Evolutionary conservation across 2,797 vertebrate species (phyloP), one percentile per base, ranked within the genome.

Genomic region (Sparidentex hasta): DNA sequence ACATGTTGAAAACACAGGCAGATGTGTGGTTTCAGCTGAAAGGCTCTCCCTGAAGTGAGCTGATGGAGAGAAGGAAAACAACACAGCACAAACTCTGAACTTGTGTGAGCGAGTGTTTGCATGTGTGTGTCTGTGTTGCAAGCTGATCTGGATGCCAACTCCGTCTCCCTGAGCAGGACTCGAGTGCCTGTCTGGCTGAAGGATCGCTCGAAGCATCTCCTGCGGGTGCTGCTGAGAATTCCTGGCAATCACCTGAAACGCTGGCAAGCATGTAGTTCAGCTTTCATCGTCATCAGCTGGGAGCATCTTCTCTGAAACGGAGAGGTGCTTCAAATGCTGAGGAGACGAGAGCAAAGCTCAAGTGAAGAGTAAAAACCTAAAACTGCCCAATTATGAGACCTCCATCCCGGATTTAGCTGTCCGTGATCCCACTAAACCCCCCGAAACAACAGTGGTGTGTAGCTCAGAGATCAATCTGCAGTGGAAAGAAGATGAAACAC

Each of bases 211-310:
- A 38, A 71, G 55, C 57, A 76, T 71, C 44, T 21, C 57, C 62
- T 61, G 65, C 62, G 56, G 70, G 27, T 38, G 3, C 23, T 50
- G 54, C 23, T 81, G 63, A 71, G 78, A 66, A 33, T 47, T 68
- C 75, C 20, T 75, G 65, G 47, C 57, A 62, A 41, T 86, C 78
- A 70, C 43, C 54, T 55, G 65, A 80, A 82, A 48, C 2, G 5
- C 44, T 7, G 27, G 54, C 25, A 70, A 27, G 75, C 23, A 0
- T 41, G 56, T 52, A 41, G n/a, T 33, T 81, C 67, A 38, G 29
- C 29, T 29, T 29, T 6, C 33, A 33, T 56, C 54, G 59, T 57
- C 25, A 61, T 43, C 75, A 79, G 69, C 78, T 78, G 66, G 43
- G 20, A 52, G 16, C 57, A 23, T 55, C 25, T 3, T 72, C 48